Conservation (phyloP, 1,140 invertebrate species). For the Sycobia sp. region DNA sequence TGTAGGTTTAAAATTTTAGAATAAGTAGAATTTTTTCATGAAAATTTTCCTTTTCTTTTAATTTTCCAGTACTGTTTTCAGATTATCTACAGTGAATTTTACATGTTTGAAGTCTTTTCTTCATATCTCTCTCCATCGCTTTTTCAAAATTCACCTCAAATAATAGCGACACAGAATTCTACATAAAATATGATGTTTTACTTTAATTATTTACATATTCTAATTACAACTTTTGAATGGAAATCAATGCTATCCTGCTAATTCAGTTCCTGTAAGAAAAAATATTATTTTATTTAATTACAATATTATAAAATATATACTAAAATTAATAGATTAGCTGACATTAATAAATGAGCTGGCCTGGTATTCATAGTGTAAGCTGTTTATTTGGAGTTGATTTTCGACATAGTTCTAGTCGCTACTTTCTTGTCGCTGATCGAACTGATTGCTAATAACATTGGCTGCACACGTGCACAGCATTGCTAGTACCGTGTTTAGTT, state of each 20-base stretch:
- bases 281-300: constrained; percentile 13
- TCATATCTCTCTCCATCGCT: constrained; percentile 27
- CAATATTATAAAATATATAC: background rate
- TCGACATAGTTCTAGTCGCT: no score
- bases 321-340: constrained; percentile 29
- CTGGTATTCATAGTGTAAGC: no score
- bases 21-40: background rate
- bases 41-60: constrained; percentile 4
- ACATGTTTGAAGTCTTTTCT: constrained; percentile 13
- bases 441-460: no score
- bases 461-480: no score
- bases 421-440: no score
- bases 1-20: background rate
- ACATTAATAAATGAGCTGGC: no score
- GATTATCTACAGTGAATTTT: constrained; percentile 6
- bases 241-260: constrained; percentile 53
- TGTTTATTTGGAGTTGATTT: no score
- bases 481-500: no score
- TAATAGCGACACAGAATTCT: constrained; percentile 17
- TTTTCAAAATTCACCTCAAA: background rate
- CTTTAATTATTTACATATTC: constrained; percentile 14
- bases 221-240: constrained; percentile 14
- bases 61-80: background rate
- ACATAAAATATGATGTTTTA: constrained; percentile 22
- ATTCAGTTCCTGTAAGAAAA: constrained; percentile 57